Conservation (phyloP, 2,113 vertebrate genomes). For the Aepyceros melampus region DNA sequence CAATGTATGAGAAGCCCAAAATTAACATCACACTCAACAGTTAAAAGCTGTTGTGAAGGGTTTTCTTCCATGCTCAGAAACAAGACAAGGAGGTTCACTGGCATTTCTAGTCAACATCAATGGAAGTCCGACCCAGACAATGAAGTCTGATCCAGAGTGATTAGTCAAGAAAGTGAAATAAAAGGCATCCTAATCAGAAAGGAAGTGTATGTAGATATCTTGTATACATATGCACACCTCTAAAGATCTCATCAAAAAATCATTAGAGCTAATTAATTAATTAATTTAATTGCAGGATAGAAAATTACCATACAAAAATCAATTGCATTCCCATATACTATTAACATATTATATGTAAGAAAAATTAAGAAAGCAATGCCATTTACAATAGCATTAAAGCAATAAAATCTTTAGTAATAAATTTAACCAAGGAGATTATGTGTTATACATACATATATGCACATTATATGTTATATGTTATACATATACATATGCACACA, state of each 20-base stretch:
- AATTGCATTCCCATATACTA: not conserved
- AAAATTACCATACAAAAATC: not conserved
- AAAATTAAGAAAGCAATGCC: not conserved
- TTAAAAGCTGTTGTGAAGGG: not conserved
- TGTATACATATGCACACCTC: not conserved
- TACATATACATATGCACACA: not conserved
- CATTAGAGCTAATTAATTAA: not conserved
- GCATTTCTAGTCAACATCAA: not conserved
- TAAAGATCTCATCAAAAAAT: not conserved
- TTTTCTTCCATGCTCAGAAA: not conserved
- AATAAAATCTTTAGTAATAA: not conserved
- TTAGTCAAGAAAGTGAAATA: not conserved
- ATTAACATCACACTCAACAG: not conserved
- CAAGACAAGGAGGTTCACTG: not conserved
- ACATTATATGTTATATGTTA: not conserved
- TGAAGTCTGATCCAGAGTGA: too few species aligned
- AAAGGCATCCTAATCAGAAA: not conserved
- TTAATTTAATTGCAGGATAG: not conserved
- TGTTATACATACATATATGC: not conserved
- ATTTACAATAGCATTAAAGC: not conserved
- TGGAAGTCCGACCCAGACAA: too few species aligned
- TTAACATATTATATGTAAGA: not conserved
- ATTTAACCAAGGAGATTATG: not conserved
- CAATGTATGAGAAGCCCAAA: not conserved
- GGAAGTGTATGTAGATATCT: not conserved